phyloP scores from a whole-genome alignment of 2,888 invertebrate genomes.

The Mimumesa dahlbomi region DNA sequence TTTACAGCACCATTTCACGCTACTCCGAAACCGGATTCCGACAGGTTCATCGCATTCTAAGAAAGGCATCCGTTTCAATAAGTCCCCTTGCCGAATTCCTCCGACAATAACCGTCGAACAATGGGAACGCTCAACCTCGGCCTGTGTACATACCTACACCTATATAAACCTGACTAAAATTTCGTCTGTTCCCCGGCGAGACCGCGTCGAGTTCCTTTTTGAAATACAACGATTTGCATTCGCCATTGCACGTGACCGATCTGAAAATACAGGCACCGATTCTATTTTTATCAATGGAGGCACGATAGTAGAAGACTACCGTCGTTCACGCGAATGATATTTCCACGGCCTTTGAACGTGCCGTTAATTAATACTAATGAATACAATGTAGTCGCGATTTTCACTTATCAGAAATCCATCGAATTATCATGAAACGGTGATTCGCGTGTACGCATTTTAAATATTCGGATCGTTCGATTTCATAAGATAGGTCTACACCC shows the following conservation, averaged over 20 bases:
- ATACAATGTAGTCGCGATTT: too few species aligned
- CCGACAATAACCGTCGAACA: not conserved
- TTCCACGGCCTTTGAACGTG: too few species aligned
- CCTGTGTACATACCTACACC: too few species aligned
- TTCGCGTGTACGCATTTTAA: too few species aligned
- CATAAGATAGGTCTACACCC: too few species aligned
- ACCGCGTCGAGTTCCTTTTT: not conserved
- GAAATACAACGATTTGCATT: not conserved
- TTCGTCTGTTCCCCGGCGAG: not conserved
- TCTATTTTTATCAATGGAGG: not conserved
- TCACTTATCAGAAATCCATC: too few species aligned
- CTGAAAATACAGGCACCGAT: not conserved
- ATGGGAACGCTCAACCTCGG: not conserved
- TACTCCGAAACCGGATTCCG: slow-evolving; percentile 4
- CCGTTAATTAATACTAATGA: too few species aligned
- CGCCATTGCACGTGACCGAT: not conserved
- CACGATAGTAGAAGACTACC: too few species aligned
- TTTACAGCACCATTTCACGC: not conserved
- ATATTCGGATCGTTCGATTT: too few species aligned
- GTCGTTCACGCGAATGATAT: too few species aligned
- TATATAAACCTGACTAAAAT: not conserved
- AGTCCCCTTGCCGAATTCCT: not conserved
- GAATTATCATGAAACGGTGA: too few species aligned
- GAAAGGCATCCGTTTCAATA: slow-evolving; percentile 6
- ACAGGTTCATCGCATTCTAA: slow-evolving; percentile 11